These are phyloP conservation scores for Lepidurus apus DNA, from an alignment of 1,140 invertebrate species.

Conservation along the genomic window DNA sequence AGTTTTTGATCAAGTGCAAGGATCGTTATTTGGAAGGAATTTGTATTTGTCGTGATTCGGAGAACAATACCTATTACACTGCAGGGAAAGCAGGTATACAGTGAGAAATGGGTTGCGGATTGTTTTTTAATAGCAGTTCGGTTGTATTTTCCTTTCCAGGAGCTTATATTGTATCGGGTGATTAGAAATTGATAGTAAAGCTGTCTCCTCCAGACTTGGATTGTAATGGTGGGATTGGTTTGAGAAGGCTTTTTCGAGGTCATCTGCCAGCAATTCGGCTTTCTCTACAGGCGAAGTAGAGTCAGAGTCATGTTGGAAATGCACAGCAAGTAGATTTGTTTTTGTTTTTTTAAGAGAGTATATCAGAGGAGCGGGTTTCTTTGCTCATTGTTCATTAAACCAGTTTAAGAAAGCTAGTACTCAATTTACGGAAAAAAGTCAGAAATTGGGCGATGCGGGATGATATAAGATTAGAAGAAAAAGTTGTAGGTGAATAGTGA, in stretches of 20 bases:
- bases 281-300: no score
- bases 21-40: no score
- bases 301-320: no score
- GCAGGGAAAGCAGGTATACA: not conserved
- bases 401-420: not conserved
- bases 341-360: not conserved
- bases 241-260: not conserved
- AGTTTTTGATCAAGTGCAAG: no score
- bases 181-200: constrained; percentile 3
- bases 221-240: not conserved
- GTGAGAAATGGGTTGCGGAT: constrained; percentile 9
- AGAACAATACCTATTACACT: not conserved
- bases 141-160: not conserved
- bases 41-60: not conserved
- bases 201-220: not conserved
- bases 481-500: constrained; percentile 18
- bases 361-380: not conserved
- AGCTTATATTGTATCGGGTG: not conserved
- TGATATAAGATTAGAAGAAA: not conserved
- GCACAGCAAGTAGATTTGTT: no score
- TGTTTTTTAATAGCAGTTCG: not conserved
- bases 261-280: not conserved
- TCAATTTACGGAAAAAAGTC: not conserved
- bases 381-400: not conserved
- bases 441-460: not conserved